phyloP scores from a whole-genome alignment of 2,797 vertebrate genomes.

The Pipistrellus pygmaeus region DNA sequence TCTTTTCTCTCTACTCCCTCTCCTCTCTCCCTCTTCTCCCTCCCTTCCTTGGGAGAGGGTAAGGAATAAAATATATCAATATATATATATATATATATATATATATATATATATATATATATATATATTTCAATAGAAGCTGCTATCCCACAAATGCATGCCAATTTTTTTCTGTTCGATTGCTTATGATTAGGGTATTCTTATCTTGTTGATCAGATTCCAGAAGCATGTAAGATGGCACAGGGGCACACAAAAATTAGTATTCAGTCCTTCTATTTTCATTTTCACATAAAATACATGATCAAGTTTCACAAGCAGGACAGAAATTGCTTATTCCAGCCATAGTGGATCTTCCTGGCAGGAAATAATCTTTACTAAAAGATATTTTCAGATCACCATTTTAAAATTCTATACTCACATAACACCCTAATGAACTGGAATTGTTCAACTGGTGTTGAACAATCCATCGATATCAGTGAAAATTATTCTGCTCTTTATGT shows the following conservation, averaged over 20 bases:
- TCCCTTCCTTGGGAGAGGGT: no score
- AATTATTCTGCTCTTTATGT: neutral
- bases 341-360: neutral
- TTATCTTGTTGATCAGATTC: conserved; percentile 12
- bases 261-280: neutral
- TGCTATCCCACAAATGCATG: neutral
- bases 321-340: neutral
- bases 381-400: neutral
- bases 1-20: no score
- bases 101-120: no score
- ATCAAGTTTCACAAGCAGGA: neutral
- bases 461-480: neutral
- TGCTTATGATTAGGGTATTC: neutral
- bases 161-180: neutral
- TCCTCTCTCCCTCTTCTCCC: no score
- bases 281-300: neutral
- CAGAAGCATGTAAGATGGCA: neutral
- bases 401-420: neutral
- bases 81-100: no score
- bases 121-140: neutral
- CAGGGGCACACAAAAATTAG: neutral
- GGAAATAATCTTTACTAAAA: neutral
- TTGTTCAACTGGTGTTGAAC: neutral
- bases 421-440: neutral
- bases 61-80: no score